A percentile compares a stretch with the other conserved stretches of the same genome.
Conservation (phyloP, 2,888 invertebrate species). For the Lepeophtheirus nordmannii region DNA sequence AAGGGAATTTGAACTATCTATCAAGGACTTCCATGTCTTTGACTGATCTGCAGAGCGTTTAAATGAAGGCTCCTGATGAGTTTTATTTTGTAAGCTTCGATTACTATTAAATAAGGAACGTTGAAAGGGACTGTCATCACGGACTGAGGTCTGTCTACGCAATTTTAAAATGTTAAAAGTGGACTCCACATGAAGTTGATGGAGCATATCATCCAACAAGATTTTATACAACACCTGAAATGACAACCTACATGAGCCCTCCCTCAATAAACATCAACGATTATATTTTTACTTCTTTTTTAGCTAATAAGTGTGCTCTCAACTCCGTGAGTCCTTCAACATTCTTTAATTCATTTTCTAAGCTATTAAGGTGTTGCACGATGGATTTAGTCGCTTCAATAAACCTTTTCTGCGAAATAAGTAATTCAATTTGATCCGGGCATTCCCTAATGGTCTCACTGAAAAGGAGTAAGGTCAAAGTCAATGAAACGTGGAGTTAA, state of each 20-base stretch:
- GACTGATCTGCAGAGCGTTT: no score
- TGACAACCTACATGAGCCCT: background rate
- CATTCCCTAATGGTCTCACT: constrained; percentile 61
- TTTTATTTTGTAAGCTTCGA: no score
- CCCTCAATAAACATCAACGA: background rate
- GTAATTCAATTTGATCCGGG: constrained; percentile 49
- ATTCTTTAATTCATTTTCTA: constrained; percentile 55
- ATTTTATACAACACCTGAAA: constrained; percentile 1
- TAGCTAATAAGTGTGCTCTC: constrained; percentile 33
- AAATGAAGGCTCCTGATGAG: no score
- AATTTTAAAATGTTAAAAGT: background rate
- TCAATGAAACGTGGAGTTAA: constrained; percentile 15
- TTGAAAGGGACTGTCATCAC: no score
- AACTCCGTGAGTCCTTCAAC: constrained; percentile 71
- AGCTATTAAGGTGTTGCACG: constrained; percentile 49
- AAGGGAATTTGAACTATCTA: no score
- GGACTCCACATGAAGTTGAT: constrained; percentile 3
- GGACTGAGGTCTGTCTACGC: background rate
- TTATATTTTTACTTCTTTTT: constrained; percentile 45
- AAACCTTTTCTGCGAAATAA: constrained; percentile 57
- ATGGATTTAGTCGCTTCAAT: constrained; percentile 67
- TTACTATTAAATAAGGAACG: no score
- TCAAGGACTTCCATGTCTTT: no score
- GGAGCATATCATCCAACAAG: background rate
- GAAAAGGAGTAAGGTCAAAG: constrained; percentile 28